phyloP scores from a whole-genome alignment of 2,888 invertebrate species.

The Aporophyla nigra region DNA sequence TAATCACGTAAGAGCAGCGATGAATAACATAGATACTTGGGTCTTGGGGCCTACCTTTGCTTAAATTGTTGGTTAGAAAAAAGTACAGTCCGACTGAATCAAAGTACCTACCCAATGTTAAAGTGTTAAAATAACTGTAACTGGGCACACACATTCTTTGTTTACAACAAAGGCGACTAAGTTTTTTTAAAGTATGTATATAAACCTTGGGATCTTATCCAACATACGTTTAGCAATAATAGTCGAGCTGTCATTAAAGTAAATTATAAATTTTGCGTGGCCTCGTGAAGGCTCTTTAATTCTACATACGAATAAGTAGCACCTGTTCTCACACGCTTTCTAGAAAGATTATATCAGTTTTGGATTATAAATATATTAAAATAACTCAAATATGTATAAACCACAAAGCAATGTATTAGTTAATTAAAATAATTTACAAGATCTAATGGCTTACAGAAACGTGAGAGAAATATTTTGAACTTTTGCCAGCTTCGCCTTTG shows the following conservation, averaged over 20 bases:
- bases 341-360: constrained; percentile 1
- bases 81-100: neutral
- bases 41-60: neutral
- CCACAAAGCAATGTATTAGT: constrained; percentile 16
- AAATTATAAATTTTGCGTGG: constrained; percentile 24
- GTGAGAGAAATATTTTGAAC: constrained; percentile 4
- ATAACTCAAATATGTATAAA: constrained; percentile 14
- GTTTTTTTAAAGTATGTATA: neutral
- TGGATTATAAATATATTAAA: constrained; percentile 28
- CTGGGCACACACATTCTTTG: neutral
- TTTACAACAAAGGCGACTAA: constrained; percentile 20
- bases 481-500: no score
- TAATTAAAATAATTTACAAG: constrained; percentile 15
- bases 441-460: constrained; percentile 13
- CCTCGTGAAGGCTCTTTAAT: constrained; percentile 12
- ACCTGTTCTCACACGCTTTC: constrained; percentile 22
- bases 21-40: neutral
- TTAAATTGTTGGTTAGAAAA: neutral
- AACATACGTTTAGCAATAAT: constrained; percentile 9
- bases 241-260: constrained; percentile 6
- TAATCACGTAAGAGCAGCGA: neutral
- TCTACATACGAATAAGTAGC: neutral
- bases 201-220: constrained; percentile 22
- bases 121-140: neutral
- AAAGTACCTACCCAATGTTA: neutral